Evolutionary conservation across 2,113 vertebrate genomes (phyloP).

Genomic region (Scomber japonicus): DNA sequence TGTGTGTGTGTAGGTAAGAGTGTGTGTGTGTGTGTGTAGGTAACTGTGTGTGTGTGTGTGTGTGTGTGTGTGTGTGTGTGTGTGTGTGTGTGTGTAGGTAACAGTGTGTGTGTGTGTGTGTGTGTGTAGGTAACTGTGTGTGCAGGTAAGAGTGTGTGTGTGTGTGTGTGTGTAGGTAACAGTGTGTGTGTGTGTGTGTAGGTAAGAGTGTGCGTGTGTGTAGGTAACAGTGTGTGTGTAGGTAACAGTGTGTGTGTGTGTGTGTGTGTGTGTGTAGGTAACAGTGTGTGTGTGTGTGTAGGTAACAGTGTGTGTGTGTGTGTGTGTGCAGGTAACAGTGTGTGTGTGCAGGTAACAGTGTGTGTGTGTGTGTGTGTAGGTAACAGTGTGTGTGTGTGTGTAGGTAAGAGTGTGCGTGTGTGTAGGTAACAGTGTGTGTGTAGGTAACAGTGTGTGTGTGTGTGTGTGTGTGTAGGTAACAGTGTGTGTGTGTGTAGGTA

Average conservation of each 20-base stretch:
- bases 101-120: conserved; percentile 14
- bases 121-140: neutral
- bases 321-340: neutral
- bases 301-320: neutral
- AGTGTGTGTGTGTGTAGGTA: neutral
- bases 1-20: conserved; percentile 5
- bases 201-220: neutral
- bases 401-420: neutral
- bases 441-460: neutral
- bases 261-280: neutral
- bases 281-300: conserved; percentile 13
- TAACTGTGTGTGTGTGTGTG: conserved; percentile 2
- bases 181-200: conserved; percentile 13
- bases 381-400: conserved; percentile 7
- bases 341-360: no score
- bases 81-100: neutral
- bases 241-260: neutral
- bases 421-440: neutral
- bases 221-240: neutral
- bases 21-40: conserved; percentile 5
- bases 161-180: neutral
- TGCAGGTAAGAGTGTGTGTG: neutral
- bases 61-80: neutral
- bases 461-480: no score
- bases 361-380: neutral